Base-by-base conservation (phyloP, 2,888 invertebrate species). In the Aphrophora alni region DNA sequence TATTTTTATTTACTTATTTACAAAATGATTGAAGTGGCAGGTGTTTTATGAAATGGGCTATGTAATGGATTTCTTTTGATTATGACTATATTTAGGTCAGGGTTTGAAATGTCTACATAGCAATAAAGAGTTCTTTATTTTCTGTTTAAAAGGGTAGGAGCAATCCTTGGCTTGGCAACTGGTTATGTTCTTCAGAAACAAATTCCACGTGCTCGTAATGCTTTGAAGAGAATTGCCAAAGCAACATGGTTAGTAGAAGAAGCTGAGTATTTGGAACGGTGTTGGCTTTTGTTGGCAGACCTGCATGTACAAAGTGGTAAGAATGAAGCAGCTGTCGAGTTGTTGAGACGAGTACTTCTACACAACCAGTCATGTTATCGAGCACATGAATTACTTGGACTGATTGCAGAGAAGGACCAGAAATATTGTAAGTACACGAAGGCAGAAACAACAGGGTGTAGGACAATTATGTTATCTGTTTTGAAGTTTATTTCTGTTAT, bases 231-330 rank as follows among this genome's bases (percentile, higher is more conserved):
- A 33, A 93, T 98, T 24, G 92, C 95, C 0, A 95, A 96, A 84
- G 93, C 93, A 77, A 90, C 91, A 0, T 99, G 98, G 98, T 97
- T 94, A 17, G 96, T 98, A 84, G 97, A 98, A 87, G 98, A 98
- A 86, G 97, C 98, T 0, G 98, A 98, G 86, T 97, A 98, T 86
- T 89, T 99, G 82, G 99, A 99, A 89, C 93, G 96, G 82, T 96
- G 97, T 88, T 99, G 99, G 99, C 88, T 99, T 8, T 90, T 98
- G 72, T 89, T 98, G n/a, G 95, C 97, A 0, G 98, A 98, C 84
- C 94, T 95, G 84, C 98, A 96, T 86, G 92, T 95, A 77, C 94
- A 94, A 86, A 93, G 92, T 85, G 94, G 93, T 21, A 96, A 98
- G 87, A 92, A 92, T 86, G 98, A 98, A 82, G 92, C 96, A 77